Evolutionary conservation across 2,113 vertebrate species (phyloP), one percentile per base, ranked within the genome.

Genomic region (Euleptes europaea): DNA sequence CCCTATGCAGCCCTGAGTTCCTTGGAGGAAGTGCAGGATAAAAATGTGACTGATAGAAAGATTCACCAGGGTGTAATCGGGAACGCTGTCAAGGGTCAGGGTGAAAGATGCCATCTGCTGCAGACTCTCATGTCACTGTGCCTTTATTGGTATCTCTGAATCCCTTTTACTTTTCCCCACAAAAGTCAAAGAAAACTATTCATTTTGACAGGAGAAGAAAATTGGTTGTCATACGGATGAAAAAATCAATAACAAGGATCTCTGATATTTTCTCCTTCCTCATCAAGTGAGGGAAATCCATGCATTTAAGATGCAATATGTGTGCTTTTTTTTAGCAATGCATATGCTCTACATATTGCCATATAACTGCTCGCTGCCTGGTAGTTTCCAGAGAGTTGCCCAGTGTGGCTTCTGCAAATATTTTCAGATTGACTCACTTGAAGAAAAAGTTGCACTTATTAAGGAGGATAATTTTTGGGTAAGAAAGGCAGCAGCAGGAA

Each of bases 361-460:
- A 81, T 51, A 54, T 31, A 81, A 70, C 47, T 44, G 51, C 21
- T 35, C 35, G 31, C 21, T 51, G 49, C 66, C 15, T 69, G 1
- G 19, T 72, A 21, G 38, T 54, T 76, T 40, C 57, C 38, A 71
- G 44, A 28, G 38, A 23, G n/a, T 12, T 69, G 49, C 38, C n/a
- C 79, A 77, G 83, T 54, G 40, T 49, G 78, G 13, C 54, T 86
- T 89, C 76, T 87, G 60, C 54, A 85, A 82, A 77, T 23, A 63
- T 69, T 17, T 11, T 85, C 40, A n/a, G 10, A n/a, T 60, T 5
- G 13, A 82, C n/a, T 44, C 40, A 1, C 51, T 33, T 54, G 13
- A 33, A 84, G 76, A 17, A 26, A 28, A 76, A 88, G 33, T 17
- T 78, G 8, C 54, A 78, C 10, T 57, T 44, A 17, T 86, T 49